Evolutionary conservation across 2,888 invertebrate species (phyloP).

Genomic region (Platycheirus rosarum): DNA sequence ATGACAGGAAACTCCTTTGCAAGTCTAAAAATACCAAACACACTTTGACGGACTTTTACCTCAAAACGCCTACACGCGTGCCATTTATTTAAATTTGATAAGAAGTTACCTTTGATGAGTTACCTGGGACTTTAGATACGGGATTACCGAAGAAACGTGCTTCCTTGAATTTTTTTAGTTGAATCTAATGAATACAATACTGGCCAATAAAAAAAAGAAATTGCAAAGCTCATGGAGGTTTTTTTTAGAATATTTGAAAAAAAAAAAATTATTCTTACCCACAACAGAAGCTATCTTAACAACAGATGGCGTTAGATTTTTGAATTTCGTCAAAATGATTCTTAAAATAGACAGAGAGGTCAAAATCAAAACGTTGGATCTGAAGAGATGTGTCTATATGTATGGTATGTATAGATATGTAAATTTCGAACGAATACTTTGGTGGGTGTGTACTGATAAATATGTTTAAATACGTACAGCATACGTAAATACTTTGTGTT

Average conservation of each 20-base stretch:
- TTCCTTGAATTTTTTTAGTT: constrained; percentile 1
- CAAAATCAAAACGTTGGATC: background rate
- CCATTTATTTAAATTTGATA: constrained; percentile 17
- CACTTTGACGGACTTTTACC: background rate
- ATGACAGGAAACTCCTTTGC: constrained; percentile 68
- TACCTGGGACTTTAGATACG: background rate
- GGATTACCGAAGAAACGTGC: constrained; percentile 20
- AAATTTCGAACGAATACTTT: background rate
- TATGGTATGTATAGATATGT: background rate
- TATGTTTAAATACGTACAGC: too few species aligned
- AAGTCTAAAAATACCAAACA: constrained; percentile 56
- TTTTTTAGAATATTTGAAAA: too few species aligned
- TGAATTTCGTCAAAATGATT: too few species aligned
- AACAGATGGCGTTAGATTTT: too few species aligned
- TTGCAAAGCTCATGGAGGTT: too few species aligned
- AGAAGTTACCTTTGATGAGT: constrained; percentile 9
- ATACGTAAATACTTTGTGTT: too few species aligned
- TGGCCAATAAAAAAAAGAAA: too few species aligned
- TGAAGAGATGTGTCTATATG: background rate
- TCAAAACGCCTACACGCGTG: constrained; percentile 23
- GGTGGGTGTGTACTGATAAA: background rate
- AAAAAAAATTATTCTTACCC: too few species aligned
- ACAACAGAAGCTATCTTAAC: too few species aligned
- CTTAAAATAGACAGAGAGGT: background rate
- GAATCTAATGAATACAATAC: constrained; percentile 3